phyloP scores from a whole-genome alignment of 2,797 vertebrate species.

The Thripadectes ignobilis region DNA sequence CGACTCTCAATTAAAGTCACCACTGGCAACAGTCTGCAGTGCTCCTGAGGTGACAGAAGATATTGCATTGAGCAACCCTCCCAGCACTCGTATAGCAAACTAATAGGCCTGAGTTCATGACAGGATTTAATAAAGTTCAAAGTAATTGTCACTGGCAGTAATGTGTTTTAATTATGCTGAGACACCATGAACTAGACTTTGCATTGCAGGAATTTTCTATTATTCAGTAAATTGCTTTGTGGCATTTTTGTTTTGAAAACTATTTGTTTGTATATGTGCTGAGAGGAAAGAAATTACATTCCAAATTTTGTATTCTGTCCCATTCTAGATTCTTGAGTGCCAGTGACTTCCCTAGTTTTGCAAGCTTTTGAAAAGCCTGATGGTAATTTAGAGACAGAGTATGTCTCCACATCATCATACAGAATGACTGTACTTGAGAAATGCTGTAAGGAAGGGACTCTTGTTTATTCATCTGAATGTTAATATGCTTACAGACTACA shows the following conservation, averaged over 20 bases:
- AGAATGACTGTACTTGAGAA: background rate
- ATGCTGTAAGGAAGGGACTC: background rate
- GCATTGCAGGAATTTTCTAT: background rate
- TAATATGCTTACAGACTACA: background rate
- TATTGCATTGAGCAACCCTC: background rate
- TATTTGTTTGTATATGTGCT: background rate
- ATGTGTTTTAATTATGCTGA: background rate
- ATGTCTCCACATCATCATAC: rapidly evolving
- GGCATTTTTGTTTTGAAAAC: background rate
- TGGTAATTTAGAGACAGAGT: background rate
- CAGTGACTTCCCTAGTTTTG: background rate
- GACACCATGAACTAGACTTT: background rate
- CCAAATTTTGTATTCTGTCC: background rate
- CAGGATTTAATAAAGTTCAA: background rate
- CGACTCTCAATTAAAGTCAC: background rate
- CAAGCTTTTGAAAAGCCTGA: background rate
- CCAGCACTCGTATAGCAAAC: background rate
- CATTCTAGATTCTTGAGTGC: background rate
- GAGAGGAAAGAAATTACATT: background rate
- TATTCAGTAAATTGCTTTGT: background rate
- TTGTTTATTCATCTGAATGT: background rate
- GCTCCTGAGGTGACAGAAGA: background rate
- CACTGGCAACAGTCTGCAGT: background rate
- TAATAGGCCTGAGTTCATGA: background rate
- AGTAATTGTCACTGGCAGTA: background rate